A percentile compares a stretch with the other conserved stretches of the same genome.
phyloP scores from a whole-genome alignment of 2,113 vertebrate species.

The Apodemus sylvaticus region DNA sequence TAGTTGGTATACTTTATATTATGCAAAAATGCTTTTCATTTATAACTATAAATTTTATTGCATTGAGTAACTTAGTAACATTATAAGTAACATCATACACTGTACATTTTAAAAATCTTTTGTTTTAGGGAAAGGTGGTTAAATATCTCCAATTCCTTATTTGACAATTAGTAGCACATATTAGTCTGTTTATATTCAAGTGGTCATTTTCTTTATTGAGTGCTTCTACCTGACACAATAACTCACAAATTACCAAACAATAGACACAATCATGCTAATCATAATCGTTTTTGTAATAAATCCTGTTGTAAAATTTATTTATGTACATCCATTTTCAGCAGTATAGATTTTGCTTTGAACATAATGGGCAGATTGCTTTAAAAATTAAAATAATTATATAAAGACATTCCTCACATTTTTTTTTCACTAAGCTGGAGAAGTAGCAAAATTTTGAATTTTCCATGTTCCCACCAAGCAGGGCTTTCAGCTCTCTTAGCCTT shows the following conservation, averaged over 20 bases:
- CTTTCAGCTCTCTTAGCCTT: accelerated
- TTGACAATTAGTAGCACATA: neutral
- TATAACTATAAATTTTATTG: neutral
- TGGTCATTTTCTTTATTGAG: neutral
- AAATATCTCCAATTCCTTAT: neutral
- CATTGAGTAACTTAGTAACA: neutral
- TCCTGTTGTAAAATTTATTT: neutral
- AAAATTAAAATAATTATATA: neutral
- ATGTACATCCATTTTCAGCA: neutral
- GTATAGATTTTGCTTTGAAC: neutral
- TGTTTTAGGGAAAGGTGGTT: neutral
- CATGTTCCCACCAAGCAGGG: no score
- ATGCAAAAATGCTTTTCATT: neutral
- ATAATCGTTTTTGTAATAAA: neutral
- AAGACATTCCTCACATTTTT: neutral
- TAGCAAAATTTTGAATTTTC: neutral
- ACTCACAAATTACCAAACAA: neutral
- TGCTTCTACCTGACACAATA: neutral
- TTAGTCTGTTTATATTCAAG: neutral
- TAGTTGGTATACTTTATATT: neutral
- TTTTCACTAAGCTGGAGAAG: neutral
- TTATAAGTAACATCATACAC: neutral
- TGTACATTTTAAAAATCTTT: neutral
- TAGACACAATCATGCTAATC: neutral
- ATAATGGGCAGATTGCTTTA: neutral